A percentile compares a stretch with the other conserved stretches of the same genome.
Conservation (phyloP, 2,113 vertebrate species). For the Triplophysa siluroides region DNA sequence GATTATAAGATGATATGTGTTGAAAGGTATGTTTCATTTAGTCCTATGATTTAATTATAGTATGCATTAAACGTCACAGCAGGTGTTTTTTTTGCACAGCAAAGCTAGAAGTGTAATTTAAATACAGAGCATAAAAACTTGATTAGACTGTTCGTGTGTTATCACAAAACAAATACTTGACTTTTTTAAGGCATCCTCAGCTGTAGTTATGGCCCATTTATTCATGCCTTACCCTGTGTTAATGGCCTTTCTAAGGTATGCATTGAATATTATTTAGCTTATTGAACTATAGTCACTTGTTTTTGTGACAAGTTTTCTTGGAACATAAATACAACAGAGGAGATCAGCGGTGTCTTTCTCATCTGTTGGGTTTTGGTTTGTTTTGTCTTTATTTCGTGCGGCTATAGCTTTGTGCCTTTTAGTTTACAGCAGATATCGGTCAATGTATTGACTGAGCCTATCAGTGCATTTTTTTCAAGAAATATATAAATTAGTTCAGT, state of each 20-base stretch:
- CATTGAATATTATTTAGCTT: neutral
- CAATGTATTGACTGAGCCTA: too few species aligned
- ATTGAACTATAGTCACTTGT: neutral
- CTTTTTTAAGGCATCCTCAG: neutral
- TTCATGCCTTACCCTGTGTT: neutral
- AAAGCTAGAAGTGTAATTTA: neutral
- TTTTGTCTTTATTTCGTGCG: neutral
- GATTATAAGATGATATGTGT: too few species aligned
- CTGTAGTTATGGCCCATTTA: neutral
- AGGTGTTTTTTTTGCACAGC: neutral
- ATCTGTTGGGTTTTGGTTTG: too few species aligned
- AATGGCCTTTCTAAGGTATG: neutral
- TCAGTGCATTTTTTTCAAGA: too few species aligned
- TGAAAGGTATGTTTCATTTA: neutral
- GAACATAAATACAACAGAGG: neutral
- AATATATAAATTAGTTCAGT: neutral
- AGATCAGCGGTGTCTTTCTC: constrained; percentile 2
- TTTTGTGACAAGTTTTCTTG: neutral
- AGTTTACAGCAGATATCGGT: neutral
- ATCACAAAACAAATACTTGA: neutral
- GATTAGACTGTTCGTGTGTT: neutral
- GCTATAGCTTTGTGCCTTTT: neutral
- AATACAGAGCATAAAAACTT: neutral
- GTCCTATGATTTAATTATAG: neutral
- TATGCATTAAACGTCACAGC: neutral